Base-by-base conservation (phyloP, 2,113 vertebrate genomes). In the Lonchura striata region DNA sequence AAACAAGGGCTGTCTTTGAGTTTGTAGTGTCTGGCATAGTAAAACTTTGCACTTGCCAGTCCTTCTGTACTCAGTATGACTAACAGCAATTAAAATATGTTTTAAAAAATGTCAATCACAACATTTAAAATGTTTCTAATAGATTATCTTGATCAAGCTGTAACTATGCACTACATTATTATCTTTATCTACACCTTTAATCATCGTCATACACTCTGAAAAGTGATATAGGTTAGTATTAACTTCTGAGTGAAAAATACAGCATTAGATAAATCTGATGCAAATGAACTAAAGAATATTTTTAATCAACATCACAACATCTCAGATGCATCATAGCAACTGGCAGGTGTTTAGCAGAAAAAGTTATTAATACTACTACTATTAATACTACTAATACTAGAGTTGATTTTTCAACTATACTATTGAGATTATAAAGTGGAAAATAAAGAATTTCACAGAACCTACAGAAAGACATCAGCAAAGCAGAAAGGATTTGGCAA, bases 41-140 rank as follows among this genome's bases (percentile, higher is more conserved):
- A 30, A 15, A 53, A 56, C 5, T 54, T 71, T 57, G 4, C 27
- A 64, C 10, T 63, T 92, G 21, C 2, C 49, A 68, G 39, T 81
- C 52, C 17, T 46, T 35, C 20, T 49, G 8, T 77, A 46, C 8
- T 77, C 39, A 60, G 9, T 9, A 27, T n/a, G n/a, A 80, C 15
- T 41, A n/a, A 70, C 8, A 33, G 11, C 0, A 0, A 53, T 42
- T 24, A 59, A 16, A 88, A 20, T 31, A 60, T 25, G 6, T 30
- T 56, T 52, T 16, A 5, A 24, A 74, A 44, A 50, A 52, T 5
- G 4, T 1, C 5, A 68, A 46, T 2, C 1, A 5, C 11, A 76
- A 28, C 35, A 77, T 37, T 61, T 41, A 14, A 82, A 82, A 60
- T 8, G 2, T 41, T 71, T 44, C 4, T 56, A 69, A 54, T 76